Percentiles rank a stretch among this genome's conserved stretches.
These are phyloP conservation scores for Lucinisca nassula DNA, from an alignment of 2,888 invertebrate genomes.

Conservation along the genomic window DNA sequence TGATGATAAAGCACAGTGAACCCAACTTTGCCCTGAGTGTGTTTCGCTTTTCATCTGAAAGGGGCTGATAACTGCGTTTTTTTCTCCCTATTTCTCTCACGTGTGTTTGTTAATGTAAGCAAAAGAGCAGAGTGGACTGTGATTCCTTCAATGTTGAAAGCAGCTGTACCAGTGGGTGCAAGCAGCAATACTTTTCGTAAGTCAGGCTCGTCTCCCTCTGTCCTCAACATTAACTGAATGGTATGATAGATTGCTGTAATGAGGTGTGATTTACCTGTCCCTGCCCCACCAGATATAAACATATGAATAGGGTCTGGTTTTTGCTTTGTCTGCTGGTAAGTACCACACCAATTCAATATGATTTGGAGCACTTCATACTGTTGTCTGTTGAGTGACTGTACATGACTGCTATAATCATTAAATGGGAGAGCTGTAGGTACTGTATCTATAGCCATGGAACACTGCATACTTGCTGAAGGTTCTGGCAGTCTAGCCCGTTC, in stretches of 20 bases:
- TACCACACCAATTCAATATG: constrained; percentile 40
- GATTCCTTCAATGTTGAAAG: constrained; percentile 15
- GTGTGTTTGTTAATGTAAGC: background rate
- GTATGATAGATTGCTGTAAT: constrained; percentile 23
- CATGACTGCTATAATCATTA: constrained; percentile 13
- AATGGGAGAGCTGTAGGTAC: background rate
- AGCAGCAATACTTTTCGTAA: background rate
- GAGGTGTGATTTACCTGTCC: constrained; percentile 27
- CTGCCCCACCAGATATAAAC: background rate
- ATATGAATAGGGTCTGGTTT: no score
- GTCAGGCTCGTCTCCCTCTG: constrained; percentile 23
- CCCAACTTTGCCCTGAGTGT: constrained; percentile 9
- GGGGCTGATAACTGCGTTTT: background rate
- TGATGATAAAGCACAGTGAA: background rate
- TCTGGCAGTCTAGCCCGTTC: no score
- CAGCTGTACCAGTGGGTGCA: constrained; percentile 31
- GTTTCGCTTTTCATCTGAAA: constrained; percentile 24
- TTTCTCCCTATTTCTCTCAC: background rate
- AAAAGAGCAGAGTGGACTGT: constrained; percentile 28
- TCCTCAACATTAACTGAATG: constrained; percentile 18
- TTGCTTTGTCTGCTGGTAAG: no score
- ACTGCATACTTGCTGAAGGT: no score
- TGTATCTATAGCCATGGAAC: background rate
- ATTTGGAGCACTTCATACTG: constrained; percentile 24
- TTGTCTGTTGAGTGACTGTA: constrained; percentile 23